A percentile compares a stretch with the other conserved stretches of the same genome.
Evolutionary conservation across 2,888 invertebrate genomes (phyloP).

Genomic region (Augiades crinisus): DNA sequence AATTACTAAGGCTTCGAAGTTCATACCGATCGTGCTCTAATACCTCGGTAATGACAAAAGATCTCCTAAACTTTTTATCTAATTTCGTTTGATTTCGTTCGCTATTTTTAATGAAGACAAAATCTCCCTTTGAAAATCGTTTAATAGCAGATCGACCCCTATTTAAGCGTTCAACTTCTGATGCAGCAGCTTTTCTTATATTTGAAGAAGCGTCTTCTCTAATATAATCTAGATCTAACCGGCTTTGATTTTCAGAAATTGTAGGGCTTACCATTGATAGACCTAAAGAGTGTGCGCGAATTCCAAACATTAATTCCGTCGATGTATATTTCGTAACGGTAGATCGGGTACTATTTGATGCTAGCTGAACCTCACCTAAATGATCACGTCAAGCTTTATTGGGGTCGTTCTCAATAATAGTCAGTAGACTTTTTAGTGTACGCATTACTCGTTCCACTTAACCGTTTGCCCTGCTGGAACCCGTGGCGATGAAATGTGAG

Average conservation of each 20-base stretch:
- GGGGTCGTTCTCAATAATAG: constrained; percentile 15
- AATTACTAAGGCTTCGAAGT: too few species aligned
- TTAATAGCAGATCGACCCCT: constrained; percentile 21
- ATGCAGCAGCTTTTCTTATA: not conserved
- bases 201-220: not conserved
- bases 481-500: constrained; percentile 30
- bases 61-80: constrained; percentile 17
- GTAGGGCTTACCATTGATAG: too few species aligned
- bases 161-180: constrained; percentile 21
- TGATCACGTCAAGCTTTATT: constrained; percentile 27
- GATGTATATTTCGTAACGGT: constrained; percentile 29
- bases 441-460: constrained; percentile 5
- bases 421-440: constrained; percentile 28
- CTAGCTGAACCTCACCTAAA: constrained; percentile 30
- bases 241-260: too few species aligned
- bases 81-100: constrained; percentile 35
- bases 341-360: constrained; percentile 29
- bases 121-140: constrained; percentile 31
- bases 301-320: constrained; percentile 33
- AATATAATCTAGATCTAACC: not conserved
- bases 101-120: too few species aligned
- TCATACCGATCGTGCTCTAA: too few species aligned
- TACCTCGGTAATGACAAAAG: too few species aligned
- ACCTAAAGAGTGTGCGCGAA: too few species aligned
- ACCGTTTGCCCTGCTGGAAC: not conserved